Evolutionary conservation across 2,888 invertebrate genomes (phyloP), one percentile per base, ranked within the genome.

Genomic region (Arenicola marina): DNA sequence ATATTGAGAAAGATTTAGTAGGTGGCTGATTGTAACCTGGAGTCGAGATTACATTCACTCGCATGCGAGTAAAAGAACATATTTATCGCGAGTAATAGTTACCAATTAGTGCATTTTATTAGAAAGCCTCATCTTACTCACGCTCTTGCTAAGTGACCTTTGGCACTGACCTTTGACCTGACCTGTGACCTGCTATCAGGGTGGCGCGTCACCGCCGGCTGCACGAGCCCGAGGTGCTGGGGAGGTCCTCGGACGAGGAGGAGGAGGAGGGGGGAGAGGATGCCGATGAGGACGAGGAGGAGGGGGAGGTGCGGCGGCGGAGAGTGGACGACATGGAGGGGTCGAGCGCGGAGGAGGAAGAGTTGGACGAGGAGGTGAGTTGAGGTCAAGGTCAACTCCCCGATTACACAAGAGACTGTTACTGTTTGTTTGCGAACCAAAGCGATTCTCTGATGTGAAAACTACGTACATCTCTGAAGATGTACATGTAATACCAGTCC

Each of bases 241-340:
- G 51, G 11, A 59, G 59, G 18, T 65, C 68, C 29, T 59, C 56
- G 31, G 72, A 72, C n/a, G 71, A 63, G 28, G 68, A 65, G 15
- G 61, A 54, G 34, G 66, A 85, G 61, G 91, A 91, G 3, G 61
- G 56, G 29, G 80, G 78, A 51, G 78, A n/a, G n/a, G n/a, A n/a
- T n/a, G n/a, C n/a, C n/a, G n/a, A n/a, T n/a, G n/a, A n/a, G n/a
- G n/a, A n/a, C 76, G 15, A 53, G 72, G 70, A 21, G 24, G 51
- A 29, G 44, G 56, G 11, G 38, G n/a, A 28, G 38, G 48, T 11
- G 32, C 11, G 18, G 29, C 75, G 75, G 34, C 1, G 51, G 45
- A 7, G 44, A 60, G 18, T 15, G 48, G 32, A 32, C n/a, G n/a
- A 15, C 54, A 55, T 71, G 18, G 62, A 73, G 4, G 72, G 33